Evolutionary conservation across 2,113 vertebrate genomes (phyloP).

Genomic region (Ceyx cyanopectus): DNA sequence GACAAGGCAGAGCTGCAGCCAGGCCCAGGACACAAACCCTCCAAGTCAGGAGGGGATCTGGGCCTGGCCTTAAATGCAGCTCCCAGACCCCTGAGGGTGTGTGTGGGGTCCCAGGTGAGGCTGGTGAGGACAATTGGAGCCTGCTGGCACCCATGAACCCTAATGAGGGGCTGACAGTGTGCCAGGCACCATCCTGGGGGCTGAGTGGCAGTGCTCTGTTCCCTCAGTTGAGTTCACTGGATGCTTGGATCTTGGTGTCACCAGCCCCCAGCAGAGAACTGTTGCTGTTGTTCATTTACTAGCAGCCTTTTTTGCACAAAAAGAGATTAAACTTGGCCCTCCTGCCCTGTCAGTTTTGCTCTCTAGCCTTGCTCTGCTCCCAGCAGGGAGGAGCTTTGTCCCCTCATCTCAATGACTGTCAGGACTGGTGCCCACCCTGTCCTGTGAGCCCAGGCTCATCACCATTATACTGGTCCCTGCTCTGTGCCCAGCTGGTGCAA

Average conservation of each 20-base stretch:
- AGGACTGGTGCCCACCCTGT: background rate
- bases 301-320: background rate
- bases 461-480: background rate
- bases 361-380: background rate
- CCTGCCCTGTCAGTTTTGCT: background rate
- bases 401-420: background rate
- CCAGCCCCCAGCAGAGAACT: background rate
- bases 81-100: background rate
- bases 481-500: background rate
- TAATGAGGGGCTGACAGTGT: fast-evolving
- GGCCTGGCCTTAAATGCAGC: background rate
- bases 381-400: background rate
- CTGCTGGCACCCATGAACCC: background rate
- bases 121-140: background rate
- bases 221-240: no score
- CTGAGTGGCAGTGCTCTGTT: background rate
- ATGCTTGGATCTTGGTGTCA: background rate
- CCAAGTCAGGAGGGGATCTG: fast-evolving
- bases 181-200: background rate
- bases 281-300: background rate
- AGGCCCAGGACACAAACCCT: fast-evolving
- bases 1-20: background rate
- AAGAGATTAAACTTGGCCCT: background rate
- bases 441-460: background rate
- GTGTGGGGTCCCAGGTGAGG: background rate